Evolutionary conservation across 2,797 vertebrate species (phyloP).

Genomic region (Denticeps clupeoides): DNA sequence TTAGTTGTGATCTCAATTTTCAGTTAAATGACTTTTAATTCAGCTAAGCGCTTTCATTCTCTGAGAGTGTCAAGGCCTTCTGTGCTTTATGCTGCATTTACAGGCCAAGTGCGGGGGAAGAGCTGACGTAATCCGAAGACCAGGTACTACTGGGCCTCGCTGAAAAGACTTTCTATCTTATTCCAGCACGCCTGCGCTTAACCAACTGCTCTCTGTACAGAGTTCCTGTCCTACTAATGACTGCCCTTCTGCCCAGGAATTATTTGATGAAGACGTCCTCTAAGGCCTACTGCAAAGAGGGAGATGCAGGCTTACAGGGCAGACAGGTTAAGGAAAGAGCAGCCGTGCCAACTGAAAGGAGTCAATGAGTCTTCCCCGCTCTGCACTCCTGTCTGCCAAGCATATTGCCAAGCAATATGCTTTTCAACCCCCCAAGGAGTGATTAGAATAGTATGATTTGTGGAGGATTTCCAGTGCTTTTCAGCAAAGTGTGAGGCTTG

Average conservation of each 20-base stretch:
- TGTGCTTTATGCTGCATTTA: not conserved
- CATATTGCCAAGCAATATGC: slow-evolving; percentile 16
- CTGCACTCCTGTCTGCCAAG: slow-evolving; percentile 14
- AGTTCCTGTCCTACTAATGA: slow-evolving; percentile 6
- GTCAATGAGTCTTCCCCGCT: slow-evolving; percentile 20
- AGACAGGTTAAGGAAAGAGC: slow-evolving; percentile 22
- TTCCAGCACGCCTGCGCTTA: too few species aligned
- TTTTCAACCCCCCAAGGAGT: not conserved
- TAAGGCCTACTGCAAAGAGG: slow-evolving; percentile 2
- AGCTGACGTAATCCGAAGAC: not conserved
- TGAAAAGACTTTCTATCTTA: too few species aligned
- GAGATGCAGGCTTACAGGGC: slow-evolving; percentile 12
- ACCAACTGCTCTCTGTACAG: not conserved
- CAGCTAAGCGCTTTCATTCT: slow-evolving; percentile 17
- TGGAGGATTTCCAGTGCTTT: not conserved
- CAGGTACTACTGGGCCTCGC: not conserved
- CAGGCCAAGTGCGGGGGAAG: not conserved
- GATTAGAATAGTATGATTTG: slow-evolving; percentile 5
- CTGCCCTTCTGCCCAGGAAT: slow-evolving; percentile 18
- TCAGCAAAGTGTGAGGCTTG: not conserved
- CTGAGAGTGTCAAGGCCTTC: slow-evolving; percentile 9
- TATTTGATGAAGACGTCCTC: slow-evolving; percentile 19
- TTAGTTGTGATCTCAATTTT: too few species aligned
- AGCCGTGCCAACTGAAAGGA: slow-evolving; percentile 8
- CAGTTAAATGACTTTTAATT: slow-evolving; percentile 26